Evolutionary conservation across 2,113 vertebrate genomes (phyloP).

Genomic region (Marmota monax): DNA sequence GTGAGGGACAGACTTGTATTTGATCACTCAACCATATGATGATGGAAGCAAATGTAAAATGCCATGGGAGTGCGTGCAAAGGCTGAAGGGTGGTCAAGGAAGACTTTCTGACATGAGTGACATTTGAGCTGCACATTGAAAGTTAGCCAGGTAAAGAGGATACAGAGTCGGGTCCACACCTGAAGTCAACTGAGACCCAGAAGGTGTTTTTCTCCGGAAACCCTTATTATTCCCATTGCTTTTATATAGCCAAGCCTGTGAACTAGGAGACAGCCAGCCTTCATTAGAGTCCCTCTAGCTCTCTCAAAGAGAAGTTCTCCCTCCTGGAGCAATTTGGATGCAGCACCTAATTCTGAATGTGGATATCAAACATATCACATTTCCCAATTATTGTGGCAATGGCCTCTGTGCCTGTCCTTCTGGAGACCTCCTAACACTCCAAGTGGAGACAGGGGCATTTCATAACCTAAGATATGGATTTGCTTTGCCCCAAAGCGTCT

Average conservation of each 20-base stretch:
- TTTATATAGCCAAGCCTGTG: not conserved
- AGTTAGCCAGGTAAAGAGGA: not conserved
- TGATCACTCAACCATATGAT: not conserved
- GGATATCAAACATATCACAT: not conserved
- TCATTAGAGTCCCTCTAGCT: not conserved
- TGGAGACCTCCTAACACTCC: not conserved
- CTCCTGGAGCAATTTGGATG: not conserved
- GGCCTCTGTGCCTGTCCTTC: not conserved
- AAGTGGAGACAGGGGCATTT: not conserved
- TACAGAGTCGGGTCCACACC: not conserved
- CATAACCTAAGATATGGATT: not conserved
- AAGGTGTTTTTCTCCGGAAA: not conserved
- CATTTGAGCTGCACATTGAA: not conserved
- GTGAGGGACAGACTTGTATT: not conserved
- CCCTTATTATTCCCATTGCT: not conserved
- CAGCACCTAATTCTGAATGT: not conserved
- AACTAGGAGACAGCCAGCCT: not conserved
- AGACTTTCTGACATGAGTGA: not conserved
- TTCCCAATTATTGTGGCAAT: not conserved
- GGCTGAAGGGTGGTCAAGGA: not conserved
- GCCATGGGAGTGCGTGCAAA: rapidly evolving
- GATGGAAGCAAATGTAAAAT: not conserved
- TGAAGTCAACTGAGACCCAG: not conserved
- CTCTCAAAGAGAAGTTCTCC: not conserved
- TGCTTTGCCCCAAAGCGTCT: not conserved